phyloP scores from a whole-genome alignment of 2,888 invertebrate genomes.

The Morinoia aosen region DNA sequence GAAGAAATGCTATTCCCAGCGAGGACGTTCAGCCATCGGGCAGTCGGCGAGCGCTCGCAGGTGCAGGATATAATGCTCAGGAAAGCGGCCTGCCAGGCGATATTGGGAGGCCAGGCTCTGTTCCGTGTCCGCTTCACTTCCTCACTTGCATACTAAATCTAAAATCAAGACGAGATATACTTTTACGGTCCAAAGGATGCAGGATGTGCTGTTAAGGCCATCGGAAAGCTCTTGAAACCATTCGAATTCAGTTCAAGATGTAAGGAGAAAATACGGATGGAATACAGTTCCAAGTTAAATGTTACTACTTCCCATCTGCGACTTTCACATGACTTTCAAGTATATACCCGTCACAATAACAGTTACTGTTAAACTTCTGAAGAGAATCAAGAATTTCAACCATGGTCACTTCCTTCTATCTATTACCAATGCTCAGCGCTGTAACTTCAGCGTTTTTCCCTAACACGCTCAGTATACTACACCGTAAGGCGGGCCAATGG shows the following conservation, averaged over 20 bases:
- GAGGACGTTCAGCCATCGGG: not conserved
- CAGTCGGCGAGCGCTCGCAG: not conserved
- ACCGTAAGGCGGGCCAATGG: not conserved
- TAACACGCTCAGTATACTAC: not conserved
- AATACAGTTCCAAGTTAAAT: not conserved
- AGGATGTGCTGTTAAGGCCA: not conserved
- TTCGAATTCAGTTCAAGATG: not conserved
- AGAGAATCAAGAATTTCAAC: not conserved
- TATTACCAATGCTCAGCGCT: not conserved
- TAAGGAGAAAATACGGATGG: not conserved
- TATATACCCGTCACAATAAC: not conserved
- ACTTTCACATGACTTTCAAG: not conserved
- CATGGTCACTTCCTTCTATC: not conserved
- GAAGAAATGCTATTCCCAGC: not conserved
- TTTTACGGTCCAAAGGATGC: not conserved
- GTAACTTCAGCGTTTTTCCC: not conserved
- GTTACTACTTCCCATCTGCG: not conserved
- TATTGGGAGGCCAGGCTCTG: slow-evolving; percentile 19
- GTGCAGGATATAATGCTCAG: not conserved
- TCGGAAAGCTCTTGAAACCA: not conserved
- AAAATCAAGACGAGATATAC: slow-evolving; percentile 4
- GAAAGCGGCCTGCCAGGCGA: slow-evolving; percentile 13
- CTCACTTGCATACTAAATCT: slow-evolving; percentile 38
- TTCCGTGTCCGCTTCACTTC: slow-evolving; percentile 38
- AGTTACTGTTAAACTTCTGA: not conserved